A percentile compares a stretch with the other conserved stretches of the same genome.
These are phyloP conservation scores for Sceloporus undulatus DNA, from an alignment of 2,113 vertebrate species.

Conservation along the genomic window DNA sequence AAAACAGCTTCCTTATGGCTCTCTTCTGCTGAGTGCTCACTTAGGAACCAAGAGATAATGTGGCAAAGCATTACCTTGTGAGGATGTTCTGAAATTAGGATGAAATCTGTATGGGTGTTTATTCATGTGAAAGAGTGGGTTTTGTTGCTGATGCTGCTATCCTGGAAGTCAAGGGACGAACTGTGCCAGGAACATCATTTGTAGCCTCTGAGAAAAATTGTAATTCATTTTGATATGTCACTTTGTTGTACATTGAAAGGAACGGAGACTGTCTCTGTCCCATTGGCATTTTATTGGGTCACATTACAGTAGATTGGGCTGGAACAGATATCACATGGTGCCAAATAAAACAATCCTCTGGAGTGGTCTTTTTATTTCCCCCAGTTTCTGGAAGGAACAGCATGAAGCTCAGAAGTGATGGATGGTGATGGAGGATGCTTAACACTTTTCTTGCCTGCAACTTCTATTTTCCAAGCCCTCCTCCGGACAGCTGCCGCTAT, in stretches of 20 bases:
- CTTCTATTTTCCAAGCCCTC: not conserved
- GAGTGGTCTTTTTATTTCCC: too few relatives aligned
- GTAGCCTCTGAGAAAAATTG: not conserved
- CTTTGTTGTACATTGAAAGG: not conserved
- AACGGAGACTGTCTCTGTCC: not conserved
- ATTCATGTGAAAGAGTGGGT: not conserved
- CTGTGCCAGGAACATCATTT: not conserved
- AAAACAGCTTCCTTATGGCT: not conserved
- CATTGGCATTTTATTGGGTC: not conserved
- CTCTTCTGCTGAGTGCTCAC: not conserved
- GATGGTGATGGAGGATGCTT: not conserved
- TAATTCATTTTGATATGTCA: not conserved
- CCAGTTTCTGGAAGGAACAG: not conserved
- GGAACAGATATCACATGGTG: not conserved
- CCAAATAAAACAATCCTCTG: not conserved
- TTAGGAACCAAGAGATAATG: not conserved
- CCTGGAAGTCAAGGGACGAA: not conserved
- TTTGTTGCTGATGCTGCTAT: not conserved
- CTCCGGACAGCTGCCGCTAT: not conserved
- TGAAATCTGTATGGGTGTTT: not conserved
- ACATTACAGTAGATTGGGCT: not conserved
- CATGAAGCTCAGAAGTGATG: not conserved
- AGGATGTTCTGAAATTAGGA: not conserved
- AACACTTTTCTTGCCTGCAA: not conserved
- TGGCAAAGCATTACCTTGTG: not conserved